Evolutionary conservation across 2,113 vertebrate genomes (phyloP).

Genomic region (Triplophysa rosa): DNA sequence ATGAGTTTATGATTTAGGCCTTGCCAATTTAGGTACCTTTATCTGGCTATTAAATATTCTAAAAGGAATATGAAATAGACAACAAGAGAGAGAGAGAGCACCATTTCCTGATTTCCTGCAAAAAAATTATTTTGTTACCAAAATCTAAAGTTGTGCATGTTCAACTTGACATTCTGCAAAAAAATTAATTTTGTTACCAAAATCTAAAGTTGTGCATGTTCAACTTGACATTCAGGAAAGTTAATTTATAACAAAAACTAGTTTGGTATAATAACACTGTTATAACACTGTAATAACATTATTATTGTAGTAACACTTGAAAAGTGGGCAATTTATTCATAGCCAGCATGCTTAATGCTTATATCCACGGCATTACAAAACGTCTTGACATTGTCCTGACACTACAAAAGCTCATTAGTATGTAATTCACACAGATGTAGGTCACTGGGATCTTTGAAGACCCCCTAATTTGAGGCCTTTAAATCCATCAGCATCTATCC

Average conservation of each 20-base stretch:
- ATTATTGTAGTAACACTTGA: neutral
- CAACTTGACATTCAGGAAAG: neutral
- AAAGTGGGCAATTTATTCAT: neutral
- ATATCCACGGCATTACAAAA: neutral
- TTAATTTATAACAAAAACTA: neutral
- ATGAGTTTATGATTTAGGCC: too few species aligned
- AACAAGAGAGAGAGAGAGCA: too few species aligned
- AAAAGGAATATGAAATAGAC: too few species aligned
- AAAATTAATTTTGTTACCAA: too few species aligned
- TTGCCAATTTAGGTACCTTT: too few species aligned
- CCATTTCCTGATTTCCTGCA: too few species aligned
- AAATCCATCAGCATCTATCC: neutral
- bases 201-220: too few species aligned
- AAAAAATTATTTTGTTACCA: too few species aligned
- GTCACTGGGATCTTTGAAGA: neutral
- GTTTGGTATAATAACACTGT: slow-evolving; percentile 25
- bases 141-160: too few species aligned
- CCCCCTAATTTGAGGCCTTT: neutral
- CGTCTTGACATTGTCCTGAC: neutral
- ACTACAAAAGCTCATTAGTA: neutral
- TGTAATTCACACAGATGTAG: neutral
- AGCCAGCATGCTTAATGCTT: neutral
- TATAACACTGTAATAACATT: slow-evolving; percentile 27
- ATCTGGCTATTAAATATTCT: too few species aligned
- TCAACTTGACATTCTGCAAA: too few species aligned